Evolutionary conservation across 2,113 vertebrate genomes (phyloP), one percentile per base, ranked within the genome.

Genomic region (Harpagus bidentatus): DNA sequence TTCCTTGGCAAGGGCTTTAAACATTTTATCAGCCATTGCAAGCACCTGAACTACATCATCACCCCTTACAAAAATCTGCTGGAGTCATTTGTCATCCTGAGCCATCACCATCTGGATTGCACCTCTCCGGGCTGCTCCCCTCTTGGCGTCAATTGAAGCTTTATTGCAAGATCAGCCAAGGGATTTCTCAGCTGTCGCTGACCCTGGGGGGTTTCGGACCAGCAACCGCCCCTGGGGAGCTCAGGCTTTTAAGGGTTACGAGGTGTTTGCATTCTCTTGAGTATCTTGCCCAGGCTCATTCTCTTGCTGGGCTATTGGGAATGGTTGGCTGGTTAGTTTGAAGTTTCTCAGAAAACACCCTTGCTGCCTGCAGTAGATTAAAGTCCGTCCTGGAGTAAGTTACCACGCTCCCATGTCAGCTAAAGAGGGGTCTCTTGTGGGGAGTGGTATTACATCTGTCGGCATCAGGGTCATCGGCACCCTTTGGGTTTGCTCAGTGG

Each of bases 1-100:
- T 94, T 95, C 74, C 82, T 94, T 96, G 74, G 89, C 81, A 96
- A 80, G 42, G 32, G 20, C 78, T 95, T 93, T 86, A 82, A 94
- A 90, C 66, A 77, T 82, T 95, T 93, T 97, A 94, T 95, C 93
- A 93, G 91, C 62, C 91, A 59, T 36, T 55, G 81, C 78, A 94
- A 91, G 62, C 78, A 97, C 89, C 91, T 95, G 74, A 96, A 91
- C 86, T 79, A 74, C 36, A 89, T 86, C 72, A 91, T 73, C 91
- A 86, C n/a, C 50, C 50, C 82, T 82, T 93, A 89, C 36, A 93
- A 89, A 93, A 91, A 82, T 87, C 84, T 94, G 81, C 59, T 91
- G 66, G 58, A 96, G 55, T 82, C 14, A 88, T 96, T 58, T 95
- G 77, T 93, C 84, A 82, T 77, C 87, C 67, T 70, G 48, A 94